These are phyloP conservation scores for Rotaria sp. DNA, from an alignment of 2,888 invertebrate genomes.

Conservation along the genomic window DNA sequence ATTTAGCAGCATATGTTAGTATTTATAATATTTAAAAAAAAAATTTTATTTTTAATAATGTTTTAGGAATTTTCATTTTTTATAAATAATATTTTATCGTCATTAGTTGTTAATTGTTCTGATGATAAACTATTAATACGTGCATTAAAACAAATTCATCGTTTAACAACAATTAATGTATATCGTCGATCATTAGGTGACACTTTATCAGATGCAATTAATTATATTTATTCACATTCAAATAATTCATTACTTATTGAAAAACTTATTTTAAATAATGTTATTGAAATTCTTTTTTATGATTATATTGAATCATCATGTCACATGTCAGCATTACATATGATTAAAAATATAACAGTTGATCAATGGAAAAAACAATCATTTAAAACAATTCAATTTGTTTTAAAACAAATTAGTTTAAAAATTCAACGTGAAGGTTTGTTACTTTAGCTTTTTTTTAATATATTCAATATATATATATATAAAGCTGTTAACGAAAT, in stretches of 20 bases:
- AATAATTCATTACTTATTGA: no score
- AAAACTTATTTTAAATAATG: neutral
- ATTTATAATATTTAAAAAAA: no score
- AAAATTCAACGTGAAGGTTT: neutral
- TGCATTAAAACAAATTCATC: neutral
- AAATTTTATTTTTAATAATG: neutral
- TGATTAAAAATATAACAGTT: neutral
- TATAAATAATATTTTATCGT: neutral
- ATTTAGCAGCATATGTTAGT: no score
- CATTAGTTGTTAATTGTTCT: neutral
- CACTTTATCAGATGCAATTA: neutral
- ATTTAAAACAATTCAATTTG: neutral
- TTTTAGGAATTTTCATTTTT: constrained; percentile 4
- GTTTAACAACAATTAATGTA: neutral
- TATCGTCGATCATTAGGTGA: no score
- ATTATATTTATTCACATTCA: neutral
- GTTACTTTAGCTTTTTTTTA: no score
- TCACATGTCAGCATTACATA: neutral
- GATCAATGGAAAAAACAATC: neutral
- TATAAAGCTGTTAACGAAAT: no score
- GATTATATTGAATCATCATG: neutral
- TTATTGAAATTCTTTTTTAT: neutral
- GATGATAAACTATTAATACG: neutral
- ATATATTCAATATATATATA: no score
- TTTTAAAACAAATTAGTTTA: neutral